Evolutionary conservation across 2,113 vertebrate species (phyloP).

Genomic region (Tricholaema leucomelas): DNA sequence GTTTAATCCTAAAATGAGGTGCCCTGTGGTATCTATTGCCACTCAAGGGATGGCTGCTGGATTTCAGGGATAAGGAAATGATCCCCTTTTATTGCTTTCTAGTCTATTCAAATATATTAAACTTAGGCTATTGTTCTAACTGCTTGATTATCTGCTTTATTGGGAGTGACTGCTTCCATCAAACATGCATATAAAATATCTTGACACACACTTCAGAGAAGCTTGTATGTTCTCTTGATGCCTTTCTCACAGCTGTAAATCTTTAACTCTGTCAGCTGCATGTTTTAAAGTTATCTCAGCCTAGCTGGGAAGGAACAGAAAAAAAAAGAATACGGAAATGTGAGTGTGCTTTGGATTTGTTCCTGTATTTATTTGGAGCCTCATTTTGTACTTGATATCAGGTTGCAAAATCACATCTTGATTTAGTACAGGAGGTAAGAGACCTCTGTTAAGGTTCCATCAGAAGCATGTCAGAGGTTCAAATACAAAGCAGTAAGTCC

Average conservation of each 20-base stretch:
- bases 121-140: not conserved
- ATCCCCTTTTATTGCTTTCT: slow-evolving; percentile 14
- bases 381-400: not conserved
- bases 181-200: not conserved
- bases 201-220: not conserved
- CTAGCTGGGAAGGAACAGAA: not conserved
- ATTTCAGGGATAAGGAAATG: not conserved
- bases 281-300: not conserved
- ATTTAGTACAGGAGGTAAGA: slow-evolving; percentile 3
- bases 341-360: slow-evolving; percentile 29
- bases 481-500: not conserved
- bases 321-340: slow-evolving; percentile 15
- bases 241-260: slow-evolving; percentile 32
- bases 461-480: not conserved
- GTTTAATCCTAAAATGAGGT: not conserved
- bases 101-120: not conserved
- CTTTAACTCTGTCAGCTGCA: not conserved
- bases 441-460: not conserved
- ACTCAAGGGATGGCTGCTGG: not conserved
- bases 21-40: not conserved
- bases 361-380: not conserved
- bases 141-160: not conserved
- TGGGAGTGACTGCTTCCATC: not conserved
- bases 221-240: not conserved
- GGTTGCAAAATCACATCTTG: not conserved